Evolutionary conservation across 2,797 vertebrate genomes (phyloP).

Genomic region (Pseudotriccus pelzelni): DNA sequence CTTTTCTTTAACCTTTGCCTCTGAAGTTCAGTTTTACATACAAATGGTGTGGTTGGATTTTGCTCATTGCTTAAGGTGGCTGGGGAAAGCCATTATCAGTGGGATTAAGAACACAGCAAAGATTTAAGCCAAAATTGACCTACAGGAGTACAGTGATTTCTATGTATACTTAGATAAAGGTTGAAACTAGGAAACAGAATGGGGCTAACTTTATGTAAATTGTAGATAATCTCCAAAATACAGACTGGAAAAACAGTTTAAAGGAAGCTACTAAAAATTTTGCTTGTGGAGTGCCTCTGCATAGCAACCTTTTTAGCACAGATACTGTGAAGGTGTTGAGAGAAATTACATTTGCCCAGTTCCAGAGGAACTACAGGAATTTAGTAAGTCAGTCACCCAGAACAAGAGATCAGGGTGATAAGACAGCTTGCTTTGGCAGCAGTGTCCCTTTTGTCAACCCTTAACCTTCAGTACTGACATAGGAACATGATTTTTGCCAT

Average conservation of each 20-base stretch:
- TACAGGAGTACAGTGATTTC: neutral
- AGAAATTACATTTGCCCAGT: neutral
- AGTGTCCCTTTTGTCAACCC: neutral
- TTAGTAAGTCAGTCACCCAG: neutral
- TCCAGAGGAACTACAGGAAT: neutral
- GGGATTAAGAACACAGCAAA: neutral
- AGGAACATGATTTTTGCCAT: neutral
- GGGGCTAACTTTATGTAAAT: neutral
- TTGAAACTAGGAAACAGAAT: neutral
- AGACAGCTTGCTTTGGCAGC: fast-evolving
- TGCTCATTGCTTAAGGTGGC: neutral
- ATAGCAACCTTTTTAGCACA: neutral
- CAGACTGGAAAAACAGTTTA: neutral
- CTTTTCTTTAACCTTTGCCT: neutral
- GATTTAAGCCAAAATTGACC: neutral
- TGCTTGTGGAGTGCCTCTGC: neutral
- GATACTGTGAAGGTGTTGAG: neutral
- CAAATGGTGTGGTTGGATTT: neutral
- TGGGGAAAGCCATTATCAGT: neutral
- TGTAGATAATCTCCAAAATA: neutral
- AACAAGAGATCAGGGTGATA: neutral
- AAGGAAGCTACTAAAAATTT: neutral
- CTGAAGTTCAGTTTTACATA: neutral
- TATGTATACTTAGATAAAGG: neutral
- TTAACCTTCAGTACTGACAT: neutral